A percentile compares a stretch with the other conserved stretches of the same genome.
phyloP scores from a whole-genome alignment of 2,113 vertebrate species.

The Lagopus muta region DNA sequence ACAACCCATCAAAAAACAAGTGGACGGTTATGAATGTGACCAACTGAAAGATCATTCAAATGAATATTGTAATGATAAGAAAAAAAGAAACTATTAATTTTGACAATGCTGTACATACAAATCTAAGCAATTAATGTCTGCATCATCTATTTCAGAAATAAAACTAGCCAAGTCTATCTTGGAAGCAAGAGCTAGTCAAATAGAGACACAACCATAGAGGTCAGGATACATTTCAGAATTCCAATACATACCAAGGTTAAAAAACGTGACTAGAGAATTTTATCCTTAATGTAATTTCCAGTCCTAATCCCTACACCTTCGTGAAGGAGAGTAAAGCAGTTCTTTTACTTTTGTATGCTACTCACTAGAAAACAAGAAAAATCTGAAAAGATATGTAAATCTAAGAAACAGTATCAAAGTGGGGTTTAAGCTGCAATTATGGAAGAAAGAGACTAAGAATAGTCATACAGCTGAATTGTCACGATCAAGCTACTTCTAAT shows the following conservation, averaged over 20 bases:
- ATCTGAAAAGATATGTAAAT: background rate
- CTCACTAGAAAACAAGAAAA: constrained; percentile 10
- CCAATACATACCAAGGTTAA: constrained; percentile 9
- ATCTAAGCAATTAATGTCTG: constrained; percentile 16
- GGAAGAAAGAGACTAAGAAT: background rate
- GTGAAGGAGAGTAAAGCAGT: background rate
- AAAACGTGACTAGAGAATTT: constrained; percentile 9
- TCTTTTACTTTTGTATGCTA: background rate
- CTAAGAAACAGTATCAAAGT: background rate
- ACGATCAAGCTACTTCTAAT: background rate
- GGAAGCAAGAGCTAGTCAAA: constrained; percentile 30
- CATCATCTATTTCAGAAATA: constrained; percentile 52
- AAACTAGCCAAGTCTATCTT: constrained; percentile 39
- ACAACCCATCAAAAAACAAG: background rate
- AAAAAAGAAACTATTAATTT: constrained; percentile 3
- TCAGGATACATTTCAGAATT: constrained; percentile 36
- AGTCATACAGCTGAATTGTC: background rate
- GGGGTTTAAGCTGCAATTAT: background rate
- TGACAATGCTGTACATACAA: background rate
- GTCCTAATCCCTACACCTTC: background rate
- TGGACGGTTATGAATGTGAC: background rate
- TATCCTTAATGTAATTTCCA: background rate
- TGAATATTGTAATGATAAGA: background rate
- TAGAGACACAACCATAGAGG: constrained; percentile 41
- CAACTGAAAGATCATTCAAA: background rate